Evolutionary conservation across 2,113 vertebrate species (phyloP).

Genomic region (Amphiprion ocellaris): DNA sequence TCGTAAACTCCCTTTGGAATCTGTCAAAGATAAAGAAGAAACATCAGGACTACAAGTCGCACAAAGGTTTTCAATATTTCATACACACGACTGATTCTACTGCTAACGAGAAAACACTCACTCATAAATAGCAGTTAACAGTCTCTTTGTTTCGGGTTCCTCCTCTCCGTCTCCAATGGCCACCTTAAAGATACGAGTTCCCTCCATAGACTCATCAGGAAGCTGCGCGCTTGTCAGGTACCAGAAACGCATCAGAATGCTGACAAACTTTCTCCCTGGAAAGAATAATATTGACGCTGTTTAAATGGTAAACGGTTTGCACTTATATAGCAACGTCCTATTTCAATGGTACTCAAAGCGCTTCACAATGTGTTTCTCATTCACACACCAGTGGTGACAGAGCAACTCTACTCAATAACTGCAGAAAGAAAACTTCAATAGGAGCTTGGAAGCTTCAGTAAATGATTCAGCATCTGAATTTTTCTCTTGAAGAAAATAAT

Average conservation of each 20-base stretch:
- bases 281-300: background rate
- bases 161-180: conserved; percentile 81
- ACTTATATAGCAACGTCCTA: too few relatives aligned
- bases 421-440: too few relatives aligned
- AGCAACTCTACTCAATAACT: too few relatives aligned
- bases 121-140: conserved; percentile 95
- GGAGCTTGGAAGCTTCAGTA: too few relatives aligned
- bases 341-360: too few relatives aligned
- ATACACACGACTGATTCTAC: too few relatives aligned
- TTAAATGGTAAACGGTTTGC: too few relatives aligned
- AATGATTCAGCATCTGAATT: too few relatives aligned
- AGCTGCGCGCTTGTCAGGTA: conserved; percentile 91
- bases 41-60: background rate
- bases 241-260: conserved; percentile 97
- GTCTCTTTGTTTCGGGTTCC: conserved; percentile 85
- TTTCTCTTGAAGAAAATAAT: too few relatives aligned
- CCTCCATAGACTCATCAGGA: conserved; percentile 84
- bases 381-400: too few relatives aligned
- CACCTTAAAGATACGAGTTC: conserved; percentile 87
- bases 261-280: conserved; percentile 94
- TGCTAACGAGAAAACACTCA: conserved; percentile 75
- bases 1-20: conserved; percentile 96
- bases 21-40: conserved; percentile 72
- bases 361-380: too few relatives aligned
- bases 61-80: background rate